Conservation (phyloP, 2,888 invertebrate species). For the Calliopum simillimum region DNA sequence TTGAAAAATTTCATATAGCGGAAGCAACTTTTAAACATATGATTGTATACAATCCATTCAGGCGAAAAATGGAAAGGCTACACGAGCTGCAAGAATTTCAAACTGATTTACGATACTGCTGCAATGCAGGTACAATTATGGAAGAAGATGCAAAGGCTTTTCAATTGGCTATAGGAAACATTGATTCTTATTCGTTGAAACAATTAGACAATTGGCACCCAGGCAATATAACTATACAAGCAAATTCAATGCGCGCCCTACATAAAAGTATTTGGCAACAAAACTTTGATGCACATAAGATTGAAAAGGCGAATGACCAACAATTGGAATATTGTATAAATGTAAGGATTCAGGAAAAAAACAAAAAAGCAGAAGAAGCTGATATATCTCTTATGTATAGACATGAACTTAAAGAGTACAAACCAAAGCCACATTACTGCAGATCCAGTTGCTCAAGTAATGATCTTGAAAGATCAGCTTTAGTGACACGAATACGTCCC, state of each 20-base stretch:
- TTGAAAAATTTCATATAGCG: constrained; percentile 86
- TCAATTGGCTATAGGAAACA: constrained; percentile 88
- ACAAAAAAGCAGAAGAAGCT: constrained; percentile 57
- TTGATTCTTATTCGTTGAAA: constrained; percentile 81
- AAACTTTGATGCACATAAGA: constrained; percentile 47
- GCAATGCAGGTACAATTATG: constrained; percentile 78
- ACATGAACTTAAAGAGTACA: constrained; percentile 40
- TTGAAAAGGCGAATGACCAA: neutral
- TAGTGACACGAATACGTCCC: constrained; percentile 57
- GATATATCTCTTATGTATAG: constrained; percentile 59
- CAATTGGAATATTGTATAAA: constrained; percentile 50
- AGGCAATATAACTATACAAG: constrained; percentile 58
- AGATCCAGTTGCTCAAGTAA: constrained; percentile 31
- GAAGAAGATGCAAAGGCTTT: constrained; percentile 74
- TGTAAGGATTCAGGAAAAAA: constrained; percentile 51
- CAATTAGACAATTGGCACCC: constrained; percentile 76
- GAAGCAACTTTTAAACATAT: constrained; percentile 95
- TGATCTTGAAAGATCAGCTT: constrained; percentile 42
- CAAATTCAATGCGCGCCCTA: constrained; percentile 47
- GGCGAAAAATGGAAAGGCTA: constrained; percentile 79
- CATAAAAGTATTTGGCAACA: constrained; percentile 69
- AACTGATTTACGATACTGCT: constrained; percentile 72
- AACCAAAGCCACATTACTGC: constrained; percentile 39
- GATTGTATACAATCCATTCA: constrained; percentile 88
- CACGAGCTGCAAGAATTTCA: constrained; percentile 73